Evolutionary conservation across 2,888 invertebrate genomes (phyloP).

Genomic region (Chalcosyrphus nemorum): DNA sequence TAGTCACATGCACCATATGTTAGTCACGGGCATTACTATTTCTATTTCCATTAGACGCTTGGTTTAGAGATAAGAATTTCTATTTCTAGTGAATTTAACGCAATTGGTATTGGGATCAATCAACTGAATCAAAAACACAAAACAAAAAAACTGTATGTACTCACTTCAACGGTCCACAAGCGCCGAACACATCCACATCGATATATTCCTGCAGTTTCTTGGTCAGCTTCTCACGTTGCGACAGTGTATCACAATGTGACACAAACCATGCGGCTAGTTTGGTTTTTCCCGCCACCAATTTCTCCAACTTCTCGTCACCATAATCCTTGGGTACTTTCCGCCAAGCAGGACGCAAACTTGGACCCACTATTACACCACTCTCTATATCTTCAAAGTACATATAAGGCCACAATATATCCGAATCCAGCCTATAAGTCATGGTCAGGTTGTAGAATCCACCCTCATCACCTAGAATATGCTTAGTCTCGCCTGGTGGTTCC

Average conservation of each 20-base stretch:
- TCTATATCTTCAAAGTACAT: constrained; percentile 77
- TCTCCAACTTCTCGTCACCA: constrained; percentile 73
- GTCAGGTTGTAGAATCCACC: constrained; percentile 84
- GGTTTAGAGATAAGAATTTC: too few species aligned
- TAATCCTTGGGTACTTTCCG: constrained; percentile 72
- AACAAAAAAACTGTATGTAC: constrained; percentile 11
- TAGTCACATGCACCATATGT: too few species aligned
- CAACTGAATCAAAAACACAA: neutral
- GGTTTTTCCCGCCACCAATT: constrained; percentile 78
- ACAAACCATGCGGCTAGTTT: constrained; percentile 85
- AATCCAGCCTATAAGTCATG: constrained; percentile 84
- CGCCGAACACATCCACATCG: constrained; percentile 85
- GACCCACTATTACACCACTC: constrained; percentile 77
- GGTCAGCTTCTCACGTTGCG: constrained; percentile 82
- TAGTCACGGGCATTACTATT: too few species aligned
- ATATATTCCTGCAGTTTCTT: constrained; percentile 84
- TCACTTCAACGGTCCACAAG: constrained; percentile 83
- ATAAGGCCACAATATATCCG: constrained; percentile 83
- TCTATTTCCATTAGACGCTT: neutral
- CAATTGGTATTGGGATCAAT: too few species aligned
- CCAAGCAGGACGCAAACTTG: constrained; percentile 76
- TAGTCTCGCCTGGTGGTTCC: constrained; percentile 82
- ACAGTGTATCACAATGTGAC: constrained; percentile 83
- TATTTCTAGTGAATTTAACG: too few species aligned
- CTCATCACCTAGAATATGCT: constrained; percentile 78